phyloP scores from a whole-genome alignment of 2,797 vertebrate species.

The Adrianichthys oophorus region DNA sequence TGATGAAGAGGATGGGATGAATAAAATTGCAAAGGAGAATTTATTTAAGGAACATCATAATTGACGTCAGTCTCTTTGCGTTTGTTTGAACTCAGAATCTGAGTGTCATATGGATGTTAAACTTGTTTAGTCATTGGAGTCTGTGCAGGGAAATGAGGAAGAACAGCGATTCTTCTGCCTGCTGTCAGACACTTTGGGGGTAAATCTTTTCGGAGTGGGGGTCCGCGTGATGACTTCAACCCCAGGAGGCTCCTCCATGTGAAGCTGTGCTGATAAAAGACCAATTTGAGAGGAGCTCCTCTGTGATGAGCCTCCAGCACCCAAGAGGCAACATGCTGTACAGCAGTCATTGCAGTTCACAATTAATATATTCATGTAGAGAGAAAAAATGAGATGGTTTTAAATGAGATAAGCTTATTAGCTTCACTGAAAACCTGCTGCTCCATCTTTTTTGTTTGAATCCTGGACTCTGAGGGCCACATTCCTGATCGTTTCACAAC shows the following conservation, averaged over 20 bases:
- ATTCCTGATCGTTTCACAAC: too few relatives aligned
- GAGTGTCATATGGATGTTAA: too few relatives aligned
- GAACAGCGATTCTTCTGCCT: neutral
- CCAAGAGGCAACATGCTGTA: constrained; percentile 3
- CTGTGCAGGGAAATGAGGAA: too few relatives aligned
- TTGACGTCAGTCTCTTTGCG: constrained; percentile 22
- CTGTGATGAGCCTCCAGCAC: constrained; percentile 3
- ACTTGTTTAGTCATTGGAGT: too few relatives aligned
- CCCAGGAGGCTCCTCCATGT: constrained; percentile 7
- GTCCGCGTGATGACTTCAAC: constrained; percentile 18
- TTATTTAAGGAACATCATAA: constrained; percentile 18
- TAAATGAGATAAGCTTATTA: constrained; percentile 1
- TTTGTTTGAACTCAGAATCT: too few relatives aligned
- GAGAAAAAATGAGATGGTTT: neutral
- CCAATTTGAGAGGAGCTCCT: constrained; percentile 16
- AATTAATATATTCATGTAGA: neutral
- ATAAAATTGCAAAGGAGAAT: neutral
- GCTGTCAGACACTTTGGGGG: neutral
- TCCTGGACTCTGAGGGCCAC: too few relatives aligned
- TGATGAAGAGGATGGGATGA: constrained; percentile 2
- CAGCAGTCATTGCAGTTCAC: neutral
- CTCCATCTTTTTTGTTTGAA: too few relatives aligned
- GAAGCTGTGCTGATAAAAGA: constrained; percentile 23
- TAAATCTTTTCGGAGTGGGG: constrained; percentile 21
- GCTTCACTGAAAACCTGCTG: too few relatives aligned